phyloP scores from a whole-genome alignment of 2,113 vertebrate species.

The Orycteropus afer region DNA sequence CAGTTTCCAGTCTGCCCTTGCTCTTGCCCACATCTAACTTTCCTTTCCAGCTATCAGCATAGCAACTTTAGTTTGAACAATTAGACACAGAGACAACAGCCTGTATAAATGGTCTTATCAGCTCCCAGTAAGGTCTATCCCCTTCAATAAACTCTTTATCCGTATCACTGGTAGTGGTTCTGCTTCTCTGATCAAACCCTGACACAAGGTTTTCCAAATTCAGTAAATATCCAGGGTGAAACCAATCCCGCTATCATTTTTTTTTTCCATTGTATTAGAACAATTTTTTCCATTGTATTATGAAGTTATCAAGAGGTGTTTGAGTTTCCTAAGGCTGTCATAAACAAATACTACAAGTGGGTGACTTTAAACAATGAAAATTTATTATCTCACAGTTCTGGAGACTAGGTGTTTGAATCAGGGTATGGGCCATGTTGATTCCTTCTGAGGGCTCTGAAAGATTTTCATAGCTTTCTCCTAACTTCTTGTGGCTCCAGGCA shows the following conservation, averaged over 20 bases:
- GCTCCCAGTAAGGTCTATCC: neutral
- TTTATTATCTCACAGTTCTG: too few species aligned
- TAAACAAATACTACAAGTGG: too few species aligned
- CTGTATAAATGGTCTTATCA: neutral
- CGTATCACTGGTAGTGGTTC: neutral
- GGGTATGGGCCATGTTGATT: too few species aligned
- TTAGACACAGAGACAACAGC: neutral
- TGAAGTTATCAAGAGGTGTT: neutral
- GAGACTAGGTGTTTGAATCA: neutral
- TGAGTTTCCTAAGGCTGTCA: too few species aligned
- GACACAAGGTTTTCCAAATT: neutral
- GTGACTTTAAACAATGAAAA: too few species aligned
- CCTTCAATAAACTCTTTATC: neutral
- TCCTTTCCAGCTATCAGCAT: neutral
- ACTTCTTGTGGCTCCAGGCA: neutral
- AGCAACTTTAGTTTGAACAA: neutral
- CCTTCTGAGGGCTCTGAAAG: too few species aligned
- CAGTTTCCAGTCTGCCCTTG: neutral
- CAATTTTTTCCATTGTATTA: neutral
- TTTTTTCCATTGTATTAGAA: neutral
- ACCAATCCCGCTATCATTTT: neutral
- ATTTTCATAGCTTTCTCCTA: too few species aligned
- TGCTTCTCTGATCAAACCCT: neutral
- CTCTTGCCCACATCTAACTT: neutral
- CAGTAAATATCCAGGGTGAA: neutral